Percentiles rank a stretch among this genome's conserved stretches.
phyloP scores from a whole-genome alignment of 1,140 invertebrate genomes.

The Tetramorium parvispinum region DNA sequence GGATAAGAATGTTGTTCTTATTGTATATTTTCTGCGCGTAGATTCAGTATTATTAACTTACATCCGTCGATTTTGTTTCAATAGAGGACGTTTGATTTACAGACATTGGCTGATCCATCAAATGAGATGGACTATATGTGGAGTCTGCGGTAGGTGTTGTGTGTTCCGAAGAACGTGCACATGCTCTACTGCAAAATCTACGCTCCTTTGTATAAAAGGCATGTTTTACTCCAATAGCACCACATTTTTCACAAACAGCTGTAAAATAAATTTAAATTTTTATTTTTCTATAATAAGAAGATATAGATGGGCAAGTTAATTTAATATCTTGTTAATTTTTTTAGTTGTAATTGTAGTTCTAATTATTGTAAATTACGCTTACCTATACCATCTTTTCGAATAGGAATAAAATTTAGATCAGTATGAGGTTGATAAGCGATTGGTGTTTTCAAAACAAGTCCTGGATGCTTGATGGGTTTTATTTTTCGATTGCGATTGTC shows the following conservation, averaged over 20 bases:
- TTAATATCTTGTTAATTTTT: neutral
- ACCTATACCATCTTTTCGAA: slow-evolving; percentile 94
- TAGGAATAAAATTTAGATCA: slow-evolving; percentile 92
- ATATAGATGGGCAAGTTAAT: neutral
- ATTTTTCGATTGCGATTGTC: slow-evolving; percentile 88
- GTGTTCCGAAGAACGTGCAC: slow-evolving; percentile 87
- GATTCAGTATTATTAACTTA: slow-evolving; percentile 61
- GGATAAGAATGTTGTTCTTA: neutral
- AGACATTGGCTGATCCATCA: slow-evolving; percentile 69
- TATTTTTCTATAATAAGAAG: neutral
- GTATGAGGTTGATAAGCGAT: slow-evolving; percentile 93
- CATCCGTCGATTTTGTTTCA: slow-evolving; percentile 74
- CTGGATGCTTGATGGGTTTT: slow-evolving; percentile 91
- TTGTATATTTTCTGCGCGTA: neutral
- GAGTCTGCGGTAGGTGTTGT: slow-evolving; percentile 81
- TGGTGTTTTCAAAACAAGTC: slow-evolving; percentile 91
- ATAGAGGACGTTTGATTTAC: slow-evolving; percentile 70
- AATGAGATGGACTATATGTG: slow-evolving; percentile 83
- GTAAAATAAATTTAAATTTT: slow-evolving; percentile 68
- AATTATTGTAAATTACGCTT: slow-evolving; percentile 70
- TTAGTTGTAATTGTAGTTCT: neutral
- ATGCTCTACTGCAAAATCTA: slow-evolving; percentile 92
- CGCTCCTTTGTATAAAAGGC: slow-evolving; percentile 95
- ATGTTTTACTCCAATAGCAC: slow-evolving; percentile 95
- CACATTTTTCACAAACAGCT: slow-evolving; percentile 96